phyloP scores from a whole-genome alignment of 2,888 invertebrate genomes.

The Nomada hirtipes region DNA sequence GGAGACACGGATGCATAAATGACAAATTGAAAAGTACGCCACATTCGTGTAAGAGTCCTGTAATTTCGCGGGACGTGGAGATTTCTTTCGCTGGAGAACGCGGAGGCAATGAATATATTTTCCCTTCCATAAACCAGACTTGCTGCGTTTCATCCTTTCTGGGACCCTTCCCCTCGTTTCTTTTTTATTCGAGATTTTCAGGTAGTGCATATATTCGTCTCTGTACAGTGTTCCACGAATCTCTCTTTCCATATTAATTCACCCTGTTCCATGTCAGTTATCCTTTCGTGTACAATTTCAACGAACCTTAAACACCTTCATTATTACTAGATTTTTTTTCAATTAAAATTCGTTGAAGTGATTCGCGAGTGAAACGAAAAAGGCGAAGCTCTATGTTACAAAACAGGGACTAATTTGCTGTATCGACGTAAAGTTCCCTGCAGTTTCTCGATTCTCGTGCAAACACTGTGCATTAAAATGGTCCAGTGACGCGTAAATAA shows the following conservation, averaged over 20 bases:
- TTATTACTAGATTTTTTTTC: no score
- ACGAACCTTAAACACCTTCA: no score
- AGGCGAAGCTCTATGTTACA: conserved; percentile 2
- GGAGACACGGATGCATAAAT: neutral
- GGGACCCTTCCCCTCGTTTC: neutral
- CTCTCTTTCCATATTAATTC: conserved; percentile 14
- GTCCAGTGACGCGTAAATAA: conserved; percentile 21
- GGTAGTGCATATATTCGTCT: conserved; percentile 23
- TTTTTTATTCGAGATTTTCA: conserved; percentile 11
- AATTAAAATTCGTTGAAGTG: no score
- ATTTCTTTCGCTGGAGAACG: conserved; percentile 14
- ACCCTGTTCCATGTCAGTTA: neutral
- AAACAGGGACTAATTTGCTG: conserved; percentile 3
- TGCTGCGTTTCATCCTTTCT: conserved; percentile 24
- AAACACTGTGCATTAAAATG: neutral
- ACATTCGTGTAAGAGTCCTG: conserved; percentile 22
- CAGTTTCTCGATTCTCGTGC: conserved; percentile 6
- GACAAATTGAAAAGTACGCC: conserved; percentile 39
- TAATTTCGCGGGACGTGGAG: conserved; percentile 26
- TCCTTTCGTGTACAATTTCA: neutral
- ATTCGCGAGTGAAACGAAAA: neutral
- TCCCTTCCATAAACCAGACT: conserved; percentile 50
- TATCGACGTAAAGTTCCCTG: conserved; percentile 2
- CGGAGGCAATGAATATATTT: conserved; percentile 52
- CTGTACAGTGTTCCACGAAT: neutral